These are phyloP conservation scores for Pseudanteris insignis DNA, from an alignment of 2,888 invertebrate genomes.

Conservation along the genomic window DNA sequence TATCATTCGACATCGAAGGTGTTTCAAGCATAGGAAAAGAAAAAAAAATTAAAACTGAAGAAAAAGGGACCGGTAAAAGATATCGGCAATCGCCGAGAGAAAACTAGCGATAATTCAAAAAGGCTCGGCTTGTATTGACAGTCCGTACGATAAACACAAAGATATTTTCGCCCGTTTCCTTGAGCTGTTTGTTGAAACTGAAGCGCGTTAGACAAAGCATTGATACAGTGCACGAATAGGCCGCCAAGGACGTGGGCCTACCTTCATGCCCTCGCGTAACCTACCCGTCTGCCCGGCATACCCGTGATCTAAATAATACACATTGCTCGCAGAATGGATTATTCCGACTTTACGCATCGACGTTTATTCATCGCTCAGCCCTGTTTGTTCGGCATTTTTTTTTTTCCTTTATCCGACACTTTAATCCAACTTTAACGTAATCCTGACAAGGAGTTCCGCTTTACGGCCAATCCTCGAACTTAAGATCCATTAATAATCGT, in stretches of 20 bases:
- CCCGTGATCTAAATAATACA: constrained; percentile 22
- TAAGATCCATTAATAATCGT: too few species aligned
- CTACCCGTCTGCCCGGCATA: neutral
- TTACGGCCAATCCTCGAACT: too few species aligned
- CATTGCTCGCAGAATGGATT: constrained; percentile 13
- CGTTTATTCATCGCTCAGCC: neutral
- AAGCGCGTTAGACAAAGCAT: constrained; percentile 25
- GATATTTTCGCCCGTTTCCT: constrained; percentile 16
- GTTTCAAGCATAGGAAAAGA: constrained; percentile 3
- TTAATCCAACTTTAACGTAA: too few species aligned
- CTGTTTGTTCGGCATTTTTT: neutral
- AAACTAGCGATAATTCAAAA: constrained; percentile 12
- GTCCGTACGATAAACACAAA: constrained; percentile 10
- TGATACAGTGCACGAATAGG: constrained; percentile 14
- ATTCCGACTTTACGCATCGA: constrained; percentile 1
- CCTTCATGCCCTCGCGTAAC: neutral
- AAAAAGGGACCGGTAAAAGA: neutral
- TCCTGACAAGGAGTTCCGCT: too few species aligned
- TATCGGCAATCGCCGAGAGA: neutral
- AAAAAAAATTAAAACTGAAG: too few species aligned
- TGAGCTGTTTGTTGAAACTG: constrained; percentile 15
- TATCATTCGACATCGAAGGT: constrained; percentile 11
- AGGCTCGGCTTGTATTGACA: constrained; percentile 8
- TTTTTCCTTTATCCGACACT: too few species aligned
- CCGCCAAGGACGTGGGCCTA: constrained; percentile 13